Conservation (phyloP, 2,888 invertebrate species). For the Oxytorus armatus region DNA sequence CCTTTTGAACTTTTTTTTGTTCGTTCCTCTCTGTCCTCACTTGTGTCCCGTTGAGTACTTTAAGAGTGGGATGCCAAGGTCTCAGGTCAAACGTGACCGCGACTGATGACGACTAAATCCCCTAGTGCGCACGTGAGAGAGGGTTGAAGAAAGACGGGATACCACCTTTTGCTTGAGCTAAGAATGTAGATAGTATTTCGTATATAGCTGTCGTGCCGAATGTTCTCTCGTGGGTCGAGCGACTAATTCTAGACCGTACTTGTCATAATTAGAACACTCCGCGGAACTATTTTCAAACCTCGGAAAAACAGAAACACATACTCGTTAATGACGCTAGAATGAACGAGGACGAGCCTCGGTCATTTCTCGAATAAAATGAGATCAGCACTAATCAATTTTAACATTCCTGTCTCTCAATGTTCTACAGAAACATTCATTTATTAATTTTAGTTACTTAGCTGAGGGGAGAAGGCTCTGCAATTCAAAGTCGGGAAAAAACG, state of each 20-base stretch:
- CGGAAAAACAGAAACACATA: background rate
- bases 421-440: too few species aligned
- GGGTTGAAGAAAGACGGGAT: conserved; percentile 40
- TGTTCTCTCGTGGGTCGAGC: conserved; percentile 1
- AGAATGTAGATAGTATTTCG: background rate
- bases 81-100: conserved; percentile 12
- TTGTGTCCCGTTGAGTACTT: conserved; percentile 9
- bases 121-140: background rate
- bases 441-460: too few species aligned
- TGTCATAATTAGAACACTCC: conserved; percentile 40
- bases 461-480: too few species aligned
- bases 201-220: conserved; percentile 19
- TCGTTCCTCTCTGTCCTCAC: background rate
- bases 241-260: conserved; percentile 56
- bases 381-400: too few species aligned
- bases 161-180: too few species aligned
- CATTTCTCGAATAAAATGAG: background rate
- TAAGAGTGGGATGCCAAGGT: conserved; percentile 44
- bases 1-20: too few species aligned
- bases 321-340: conserved; percentile 35
- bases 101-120: background rate
- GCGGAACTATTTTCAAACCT: conserved; percentile 46
- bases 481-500: too few species aligned
- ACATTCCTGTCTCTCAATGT: too few species aligned
- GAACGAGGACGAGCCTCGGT: conserved; percentile 23